phyloP scores from a whole-genome alignment of 2,888 invertebrate species.

The Apamea monoglypha region DNA sequence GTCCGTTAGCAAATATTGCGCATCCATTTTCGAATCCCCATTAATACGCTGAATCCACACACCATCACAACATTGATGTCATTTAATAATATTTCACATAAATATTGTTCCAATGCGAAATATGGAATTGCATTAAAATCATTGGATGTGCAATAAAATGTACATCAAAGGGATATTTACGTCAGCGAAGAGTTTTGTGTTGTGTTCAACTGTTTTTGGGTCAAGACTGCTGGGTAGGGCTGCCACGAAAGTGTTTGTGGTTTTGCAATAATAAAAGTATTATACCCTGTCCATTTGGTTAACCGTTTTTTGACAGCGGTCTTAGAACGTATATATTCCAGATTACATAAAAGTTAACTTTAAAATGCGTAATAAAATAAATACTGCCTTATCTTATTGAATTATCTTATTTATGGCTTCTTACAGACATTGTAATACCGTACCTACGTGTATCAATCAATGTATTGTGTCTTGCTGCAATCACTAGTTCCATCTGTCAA shows the following conservation, averaged over 20 bases:
- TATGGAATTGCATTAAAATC: conserved; percentile 56
- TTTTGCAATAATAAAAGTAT: background rate
- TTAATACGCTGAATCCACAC: conserved; percentile 32
- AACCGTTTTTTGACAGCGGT: no score
- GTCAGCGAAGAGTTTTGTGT: conserved; percentile 62
- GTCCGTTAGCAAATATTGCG: conserved; percentile 23
- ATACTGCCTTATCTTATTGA: no score
- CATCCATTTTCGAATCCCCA: conserved; percentile 13
- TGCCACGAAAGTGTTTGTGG: conserved; percentile 9
- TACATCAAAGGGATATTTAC: conserved; percentile 64
- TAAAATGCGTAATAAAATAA: no score
- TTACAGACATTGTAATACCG: no score
- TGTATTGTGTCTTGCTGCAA: no score
- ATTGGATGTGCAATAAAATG: conserved; percentile 59
- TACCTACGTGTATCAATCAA: no score
- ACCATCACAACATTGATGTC: conserved; percentile 16
- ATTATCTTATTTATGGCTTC: no score
- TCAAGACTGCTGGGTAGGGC: conserved; percentile 64
- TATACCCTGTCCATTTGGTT: no score
- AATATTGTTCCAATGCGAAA: conserved; percentile 55
- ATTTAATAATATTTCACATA: conserved; percentile 42
- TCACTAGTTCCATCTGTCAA: no score
- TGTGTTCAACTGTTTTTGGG: conserved; percentile 60
- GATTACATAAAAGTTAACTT: no score
- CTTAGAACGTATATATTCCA: no score